phyloP scores from a whole-genome alignment of 2,888 invertebrate species.

The Panorpa germanica region DNA sequence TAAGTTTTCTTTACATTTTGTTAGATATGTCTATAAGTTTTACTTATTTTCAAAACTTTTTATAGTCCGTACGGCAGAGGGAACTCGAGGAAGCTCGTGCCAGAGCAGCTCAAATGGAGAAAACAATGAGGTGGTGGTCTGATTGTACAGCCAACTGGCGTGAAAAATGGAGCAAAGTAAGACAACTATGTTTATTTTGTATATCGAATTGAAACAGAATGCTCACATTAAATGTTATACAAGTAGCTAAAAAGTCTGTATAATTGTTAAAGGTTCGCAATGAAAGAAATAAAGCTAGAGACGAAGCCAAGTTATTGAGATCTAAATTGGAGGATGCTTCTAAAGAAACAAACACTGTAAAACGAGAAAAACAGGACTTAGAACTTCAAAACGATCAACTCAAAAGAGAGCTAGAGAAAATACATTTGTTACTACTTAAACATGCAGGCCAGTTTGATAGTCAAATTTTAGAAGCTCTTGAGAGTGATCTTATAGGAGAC shows the following conservation, averaged over 20 bases:
- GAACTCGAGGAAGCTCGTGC: constrained; percentile 91
- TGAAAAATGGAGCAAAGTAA: too few relatives aligned
- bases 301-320: constrained; percentile 69
- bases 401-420: constrained; percentile 65
- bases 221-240: too few relatives aligned
- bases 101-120: constrained; percentile 94
- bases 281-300: constrained; percentile 83
- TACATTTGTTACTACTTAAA: constrained; percentile 43
- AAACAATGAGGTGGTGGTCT: constrained; percentile 98
- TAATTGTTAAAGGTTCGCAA: constrained; percentile 40
- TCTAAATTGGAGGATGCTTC: constrained; percentile 58
- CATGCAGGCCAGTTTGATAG: constrained; percentile 51
- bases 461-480: constrained; percentile 27
- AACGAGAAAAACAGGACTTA: constrained; percentile 61
- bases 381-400: constrained; percentile 57
- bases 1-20: neutral
- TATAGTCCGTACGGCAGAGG: constrained; percentile 25
- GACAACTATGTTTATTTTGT: too few relatives aligned
- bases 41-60: neutral
- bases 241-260: too few relatives aligned
- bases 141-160: constrained; percentile 95
- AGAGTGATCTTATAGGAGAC: constrained; percentile 24
- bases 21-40: neutral
- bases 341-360: constrained; percentile 55
- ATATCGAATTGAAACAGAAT: too few relatives aligned